Conservation (phyloP, 2,888 invertebrate genomes). For the Rhagophthalmus giganteus region DNA sequence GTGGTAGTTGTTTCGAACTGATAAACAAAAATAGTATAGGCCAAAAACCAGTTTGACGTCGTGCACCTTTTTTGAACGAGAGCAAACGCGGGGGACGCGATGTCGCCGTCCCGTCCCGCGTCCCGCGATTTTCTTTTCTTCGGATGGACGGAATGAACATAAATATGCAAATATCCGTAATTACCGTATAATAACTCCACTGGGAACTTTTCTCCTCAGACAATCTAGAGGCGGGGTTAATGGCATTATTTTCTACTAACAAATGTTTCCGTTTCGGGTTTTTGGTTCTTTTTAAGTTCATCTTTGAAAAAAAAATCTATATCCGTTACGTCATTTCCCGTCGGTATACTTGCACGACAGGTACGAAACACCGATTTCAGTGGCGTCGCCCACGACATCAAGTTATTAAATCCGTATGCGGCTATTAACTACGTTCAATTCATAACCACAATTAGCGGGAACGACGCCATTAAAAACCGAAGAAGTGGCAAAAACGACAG, state of each 20-base stretch:
- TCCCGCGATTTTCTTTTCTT: neutral
- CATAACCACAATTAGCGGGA: neutral
- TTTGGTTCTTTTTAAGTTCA: conserved; percentile 2
- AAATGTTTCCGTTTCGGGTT: conserved; percentile 7
- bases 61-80: neutral
- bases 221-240: neutral
- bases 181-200: neutral
- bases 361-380: conserved; percentile 7
- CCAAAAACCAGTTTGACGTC: conserved; percentile 1
- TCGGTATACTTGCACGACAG: conserved; percentile 17
- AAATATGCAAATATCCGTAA: conserved; percentile 1
- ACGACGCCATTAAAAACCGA: too few relatives aligned
- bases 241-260: neutral
- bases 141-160: neutral
- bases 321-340: conserved; percentile 27
- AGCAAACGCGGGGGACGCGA: neutral
- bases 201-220: neutral
- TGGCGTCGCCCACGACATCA: conserved; percentile 4
- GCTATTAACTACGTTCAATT: neutral
- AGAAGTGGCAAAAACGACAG: too few relatives aligned
- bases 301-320: conserved; percentile 11
- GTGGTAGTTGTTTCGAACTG: conserved; percentile 7
- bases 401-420: neutral
- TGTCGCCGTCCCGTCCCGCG: neutral
- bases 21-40: neutral